These are phyloP conservation scores for Sprattus sprattus DNA, from an alignment of 2,113 vertebrate genomes.

Conservation along the genomic window DNA sequence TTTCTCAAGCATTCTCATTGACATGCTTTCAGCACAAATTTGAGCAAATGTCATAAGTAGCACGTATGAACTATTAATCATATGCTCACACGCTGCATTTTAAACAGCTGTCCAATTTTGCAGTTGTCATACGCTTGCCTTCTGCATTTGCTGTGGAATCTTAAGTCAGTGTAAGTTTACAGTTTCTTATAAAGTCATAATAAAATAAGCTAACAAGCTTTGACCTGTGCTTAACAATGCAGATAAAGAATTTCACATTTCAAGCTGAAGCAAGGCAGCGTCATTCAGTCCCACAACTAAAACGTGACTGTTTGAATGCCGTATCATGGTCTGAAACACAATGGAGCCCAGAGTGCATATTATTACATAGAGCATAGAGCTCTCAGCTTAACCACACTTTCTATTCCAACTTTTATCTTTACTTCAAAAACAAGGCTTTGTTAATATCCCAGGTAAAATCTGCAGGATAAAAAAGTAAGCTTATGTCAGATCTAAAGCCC, in stretches of 20 bases:
- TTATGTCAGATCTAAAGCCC: background rate
- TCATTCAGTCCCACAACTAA: background rate
- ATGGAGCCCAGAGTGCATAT: background rate
- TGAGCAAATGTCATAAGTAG: background rate
- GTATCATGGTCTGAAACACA: background rate
- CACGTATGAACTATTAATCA: background rate
- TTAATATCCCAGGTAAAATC: background rate
- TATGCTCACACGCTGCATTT: background rate
- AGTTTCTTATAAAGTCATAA: background rate
- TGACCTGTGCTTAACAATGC: background rate
- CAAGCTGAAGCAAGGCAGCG: background rate
- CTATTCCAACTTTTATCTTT: background rate
- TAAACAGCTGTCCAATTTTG: background rate
- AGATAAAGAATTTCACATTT: background rate
- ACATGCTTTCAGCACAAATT: background rate
- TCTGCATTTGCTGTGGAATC: too few relatives aligned
- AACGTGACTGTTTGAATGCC: background rate
- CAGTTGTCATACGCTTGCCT: too few relatives aligned
- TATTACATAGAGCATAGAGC: background rate
- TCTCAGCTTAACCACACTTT: background rate
- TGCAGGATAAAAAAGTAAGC: background rate
- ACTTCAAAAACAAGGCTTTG: background rate
- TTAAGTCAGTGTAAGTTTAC: too few relatives aligned
- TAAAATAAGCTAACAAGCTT: background rate
- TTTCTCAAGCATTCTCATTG: background rate